Evolutionary conservation across 2,888 invertebrate species (phyloP).

Genomic region (Cosmia pyralina): DNA sequence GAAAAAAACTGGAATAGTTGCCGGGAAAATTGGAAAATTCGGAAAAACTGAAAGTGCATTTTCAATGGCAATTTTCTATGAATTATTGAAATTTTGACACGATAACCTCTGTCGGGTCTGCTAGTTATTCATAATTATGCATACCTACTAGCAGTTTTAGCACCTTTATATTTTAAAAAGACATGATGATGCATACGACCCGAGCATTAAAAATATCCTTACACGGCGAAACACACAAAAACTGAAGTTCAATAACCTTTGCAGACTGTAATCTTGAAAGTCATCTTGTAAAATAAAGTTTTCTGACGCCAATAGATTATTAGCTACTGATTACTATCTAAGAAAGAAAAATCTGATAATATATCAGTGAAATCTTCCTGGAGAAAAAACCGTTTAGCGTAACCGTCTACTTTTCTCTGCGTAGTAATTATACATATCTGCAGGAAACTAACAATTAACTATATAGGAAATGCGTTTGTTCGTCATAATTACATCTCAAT

Average conservation of each 20-base stretch:
- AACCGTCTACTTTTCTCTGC: constrained; percentile 9
- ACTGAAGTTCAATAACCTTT: constrained; percentile 43
- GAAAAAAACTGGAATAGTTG: no score
- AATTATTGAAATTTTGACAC: no score
- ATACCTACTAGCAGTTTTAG: background rate
- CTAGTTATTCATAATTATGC: background rate
- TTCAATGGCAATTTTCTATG: no score
- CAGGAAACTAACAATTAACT: constrained; percentile 28
- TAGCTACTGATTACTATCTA: constrained; percentile 10
- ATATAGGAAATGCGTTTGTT: constrained; percentile 20
- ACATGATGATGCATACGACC: background rate
- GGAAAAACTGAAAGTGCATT: no score
- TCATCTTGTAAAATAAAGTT: constrained; percentile 7
- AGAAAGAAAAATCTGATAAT: background rate
- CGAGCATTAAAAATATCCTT: constrained; percentile 17
- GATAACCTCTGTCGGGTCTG: no score
- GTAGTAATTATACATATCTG: constrained; percentile 24
- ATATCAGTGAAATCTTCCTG: constrained; percentile 6
- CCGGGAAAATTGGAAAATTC: no score
- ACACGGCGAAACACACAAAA: constrained; percentile 16
- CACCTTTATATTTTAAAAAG: constrained; percentile 22
- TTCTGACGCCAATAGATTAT: constrained; percentile 23
- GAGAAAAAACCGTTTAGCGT: background rate
- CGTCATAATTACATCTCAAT: constrained; percentile 25
- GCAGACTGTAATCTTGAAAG: constrained; percentile 18